Evolutionary conservation across 2,888 invertebrate genomes (phyloP), one percentile per base, ranked within the genome.

Genomic region (Lasioglossum lativentre): DNA sequence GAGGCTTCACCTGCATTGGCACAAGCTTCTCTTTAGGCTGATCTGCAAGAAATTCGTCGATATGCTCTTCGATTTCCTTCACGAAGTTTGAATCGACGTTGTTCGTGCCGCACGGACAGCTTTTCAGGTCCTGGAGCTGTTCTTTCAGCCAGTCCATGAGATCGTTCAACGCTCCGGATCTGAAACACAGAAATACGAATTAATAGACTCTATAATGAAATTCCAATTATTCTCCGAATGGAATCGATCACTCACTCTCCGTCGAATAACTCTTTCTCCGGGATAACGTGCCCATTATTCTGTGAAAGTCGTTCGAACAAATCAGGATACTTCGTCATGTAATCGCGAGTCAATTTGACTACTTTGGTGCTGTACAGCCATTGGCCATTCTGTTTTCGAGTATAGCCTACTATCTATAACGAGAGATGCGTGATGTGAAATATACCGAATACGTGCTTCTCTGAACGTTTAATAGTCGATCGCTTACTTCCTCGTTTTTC

Each of bases 291-390:
- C 30, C 96, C 95, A 23, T 95, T 92, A 86, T 95, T 95, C 47
- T 94, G 94, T 0, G 95, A 93, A 45, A 98, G 95, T 90, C 95
- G 96, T 59, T 97, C 96, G 92, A 98, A 97, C 34, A 99, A 94
- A 27, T 97, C 96, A 0, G 98, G 98, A 95, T 97, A 99, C 84
- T 96, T 95, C 0, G 95, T 93, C 87, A 97, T 96, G 95, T 98
- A 99, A 1, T 96, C 95, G n/a, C 95, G 94, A 19, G 99, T 96
- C 0, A 98, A 95, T 1, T 97, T 96, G 0, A 98, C 94, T 56
- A 98, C 97, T 90, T 97, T 97, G 30, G 96, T 95, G 0, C 99
- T 98, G 95, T 99, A 99, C 38, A 96, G 95, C 99, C 99, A 99
- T 68, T 92, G 91, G 23, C 96, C 93, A 91, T 96, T 96, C 0